A percentile compares a stretch with the other conserved stretches of the same genome.
Conservation (phyloP, 2,113 vertebrate species). For the Pygoscelis adeliae region DNA sequence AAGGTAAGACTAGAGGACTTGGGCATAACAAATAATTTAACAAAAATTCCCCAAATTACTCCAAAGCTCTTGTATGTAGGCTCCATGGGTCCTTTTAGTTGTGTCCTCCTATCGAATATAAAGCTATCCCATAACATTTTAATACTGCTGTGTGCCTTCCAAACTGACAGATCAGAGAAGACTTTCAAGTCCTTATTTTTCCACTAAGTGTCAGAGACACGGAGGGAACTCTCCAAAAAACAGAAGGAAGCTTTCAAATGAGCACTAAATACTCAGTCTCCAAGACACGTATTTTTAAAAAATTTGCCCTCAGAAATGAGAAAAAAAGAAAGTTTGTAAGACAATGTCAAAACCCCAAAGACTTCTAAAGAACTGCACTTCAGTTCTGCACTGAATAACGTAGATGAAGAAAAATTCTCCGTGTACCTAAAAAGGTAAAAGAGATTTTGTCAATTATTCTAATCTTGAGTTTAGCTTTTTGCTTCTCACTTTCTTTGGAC, state of each 20-base stretch:
- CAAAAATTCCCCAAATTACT: not conserved
- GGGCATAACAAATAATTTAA: not conserved
- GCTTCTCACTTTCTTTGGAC: not conserved
- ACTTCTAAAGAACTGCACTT: not conserved
- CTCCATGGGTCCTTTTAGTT: not conserved
- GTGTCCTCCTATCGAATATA: not conserved
- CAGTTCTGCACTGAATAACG: not conserved
- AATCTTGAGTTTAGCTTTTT: not conserved
- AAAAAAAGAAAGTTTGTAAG: not conserved
- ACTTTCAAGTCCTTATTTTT: not conserved
- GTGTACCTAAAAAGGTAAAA: not conserved
- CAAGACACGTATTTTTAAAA: not conserved
- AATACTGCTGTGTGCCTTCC: not conserved
- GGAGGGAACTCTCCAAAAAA: not conserved
- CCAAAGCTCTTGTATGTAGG: not conserved
- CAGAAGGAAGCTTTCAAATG: not conserved
- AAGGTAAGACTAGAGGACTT: not conserved
- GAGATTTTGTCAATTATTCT: not conserved
- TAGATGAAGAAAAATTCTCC: not conserved
- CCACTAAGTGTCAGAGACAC: not conserved
- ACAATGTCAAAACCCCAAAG: not conserved
- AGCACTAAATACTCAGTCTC: not conserved
- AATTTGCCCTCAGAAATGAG: not conserved
- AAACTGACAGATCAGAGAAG: not conserved
- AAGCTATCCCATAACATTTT: not conserved